Evolutionary conservation across 2,888 invertebrate genomes (phyloP).

Genomic region (Monopis laevigella): DNA sequence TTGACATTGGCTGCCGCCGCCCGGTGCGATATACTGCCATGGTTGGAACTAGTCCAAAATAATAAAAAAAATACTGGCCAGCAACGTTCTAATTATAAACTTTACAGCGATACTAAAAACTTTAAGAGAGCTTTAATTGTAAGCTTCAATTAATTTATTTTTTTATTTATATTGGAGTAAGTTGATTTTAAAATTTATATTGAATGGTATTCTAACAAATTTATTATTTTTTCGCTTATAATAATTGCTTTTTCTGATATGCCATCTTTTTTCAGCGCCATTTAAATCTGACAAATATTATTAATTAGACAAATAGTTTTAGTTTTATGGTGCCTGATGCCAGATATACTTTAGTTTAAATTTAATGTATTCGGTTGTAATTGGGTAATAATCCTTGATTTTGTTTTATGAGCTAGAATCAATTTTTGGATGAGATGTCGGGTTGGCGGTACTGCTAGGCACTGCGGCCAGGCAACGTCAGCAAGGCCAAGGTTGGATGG

Average conservation of each 20-base stretch:
- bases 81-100: slow-evolving; percentile 42
- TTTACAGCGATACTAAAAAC: no score
- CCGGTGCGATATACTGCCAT: slow-evolving; percentile 20
- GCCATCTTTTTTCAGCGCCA: no score
- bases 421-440: slow-evolving; percentile 4
- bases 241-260: no score
- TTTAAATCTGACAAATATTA: no score
- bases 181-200: no score
- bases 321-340: no score
- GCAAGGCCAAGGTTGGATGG: slow-evolving; percentile 62
- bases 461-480: slow-evolving; percentile 28
- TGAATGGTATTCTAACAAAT: no score
- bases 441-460: slow-evolving; percentile 6
- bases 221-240: no score
- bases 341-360: neutral
- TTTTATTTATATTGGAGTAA: no score
- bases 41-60: slow-evolving; percentile 43
- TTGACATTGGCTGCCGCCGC: slow-evolving; percentile 41
- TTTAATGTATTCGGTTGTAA: neutral
- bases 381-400: slow-evolving; percentile 10
- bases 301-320: no score
- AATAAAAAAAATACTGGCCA: slow-evolving; percentile 29
- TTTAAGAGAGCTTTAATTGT: no score
- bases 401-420: neutral
- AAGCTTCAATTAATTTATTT: no score